Evolutionary conservation across 35 echinoderm and acorn worm genomes (phyloP).

Genomic region (Lytechinus pictus): DNA sequence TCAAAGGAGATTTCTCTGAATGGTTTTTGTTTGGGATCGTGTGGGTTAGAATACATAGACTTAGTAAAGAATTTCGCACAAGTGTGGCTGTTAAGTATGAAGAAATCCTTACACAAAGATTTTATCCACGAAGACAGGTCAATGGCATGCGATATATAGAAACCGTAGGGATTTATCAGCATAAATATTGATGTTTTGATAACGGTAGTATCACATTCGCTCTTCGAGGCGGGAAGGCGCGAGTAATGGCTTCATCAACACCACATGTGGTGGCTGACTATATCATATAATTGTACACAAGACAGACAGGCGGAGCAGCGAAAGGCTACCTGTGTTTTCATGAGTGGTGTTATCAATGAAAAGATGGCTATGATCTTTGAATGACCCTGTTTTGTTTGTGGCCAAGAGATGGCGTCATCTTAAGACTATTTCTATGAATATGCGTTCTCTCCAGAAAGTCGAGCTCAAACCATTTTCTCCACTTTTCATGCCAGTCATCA

Average conservation of each 20-base stretch:
- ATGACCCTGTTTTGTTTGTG: not conserved
- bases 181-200: constrained; percentile 55
- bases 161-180: constrained; percentile 41
- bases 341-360: not conserved
- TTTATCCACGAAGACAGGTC: not conserved
- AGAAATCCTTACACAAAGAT: not conserved
- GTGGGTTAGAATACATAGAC: no score
- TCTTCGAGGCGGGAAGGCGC: not conserved
- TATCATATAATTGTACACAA: constrained; percentile 12
- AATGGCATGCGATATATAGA: not conserved
- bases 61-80: no score
- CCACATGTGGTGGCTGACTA: constrained; percentile 39
- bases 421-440: not conserved
- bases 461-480: no score
- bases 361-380: not conserved
- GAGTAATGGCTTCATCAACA: constrained; percentile 52
- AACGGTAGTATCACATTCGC: constrained; percentile 17
- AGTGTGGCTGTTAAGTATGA: not conserved
- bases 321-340: not conserved
- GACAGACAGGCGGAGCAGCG: not conserved
- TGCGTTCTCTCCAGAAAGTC: not conserved
- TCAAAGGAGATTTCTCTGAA: not conserved
- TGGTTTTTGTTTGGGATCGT: no score
- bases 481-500: no score
- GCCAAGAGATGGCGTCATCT: not conserved